Evolutionary conservation across 2,888 invertebrate species (phyloP).

Genomic region (Ichneumoninae sp.): DNA sequence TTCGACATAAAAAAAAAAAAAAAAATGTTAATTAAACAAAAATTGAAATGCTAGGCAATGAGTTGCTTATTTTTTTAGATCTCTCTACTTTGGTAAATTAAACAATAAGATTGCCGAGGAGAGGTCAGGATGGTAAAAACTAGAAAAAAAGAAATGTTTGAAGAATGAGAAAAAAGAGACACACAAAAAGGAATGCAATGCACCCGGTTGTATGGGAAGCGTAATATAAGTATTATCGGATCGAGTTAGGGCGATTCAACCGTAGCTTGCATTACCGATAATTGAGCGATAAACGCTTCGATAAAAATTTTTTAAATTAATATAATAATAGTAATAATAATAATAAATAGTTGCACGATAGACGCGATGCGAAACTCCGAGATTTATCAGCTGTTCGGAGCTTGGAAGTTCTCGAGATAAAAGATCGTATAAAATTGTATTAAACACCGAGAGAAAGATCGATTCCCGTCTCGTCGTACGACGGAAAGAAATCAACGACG

Average conservation of each 20-base stretch:
- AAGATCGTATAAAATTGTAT: constrained; percentile 38
- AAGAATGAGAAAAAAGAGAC: constrained; percentile 32
- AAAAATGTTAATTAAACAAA: neutral
- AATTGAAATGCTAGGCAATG: neutral
- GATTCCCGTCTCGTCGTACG: neutral
- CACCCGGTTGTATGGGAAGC: constrained; percentile 53
- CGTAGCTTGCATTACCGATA: constrained; percentile 29
- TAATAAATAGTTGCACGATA: constrained; percentile 11
- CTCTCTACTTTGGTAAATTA: neutral
- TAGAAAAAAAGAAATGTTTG: constrained; percentile 17
- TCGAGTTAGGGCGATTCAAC: constrained; percentile 24
- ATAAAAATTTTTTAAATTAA: neutral
- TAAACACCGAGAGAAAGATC: constrained; percentile 6
- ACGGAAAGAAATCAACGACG: neutral
- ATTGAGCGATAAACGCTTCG: neutral
- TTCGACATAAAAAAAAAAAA: constrained; percentile 4
- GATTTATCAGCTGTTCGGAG: neutral
- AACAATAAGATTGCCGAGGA: constrained; percentile 58
- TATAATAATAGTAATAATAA: neutral
- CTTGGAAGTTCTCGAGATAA: constrained; percentile 13
- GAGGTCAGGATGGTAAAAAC: constrained; percentile 59
- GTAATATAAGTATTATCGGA: constrained; percentile 38
- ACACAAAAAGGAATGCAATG: constrained; percentile 56
- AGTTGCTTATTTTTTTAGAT: neutral
- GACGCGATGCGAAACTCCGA: constrained; percentile 5